Evolutionary conservation across 2,888 invertebrate species (phyloP), one percentile per base, ranked within the genome.

Genomic region (Diogma glabrata): DNA sequence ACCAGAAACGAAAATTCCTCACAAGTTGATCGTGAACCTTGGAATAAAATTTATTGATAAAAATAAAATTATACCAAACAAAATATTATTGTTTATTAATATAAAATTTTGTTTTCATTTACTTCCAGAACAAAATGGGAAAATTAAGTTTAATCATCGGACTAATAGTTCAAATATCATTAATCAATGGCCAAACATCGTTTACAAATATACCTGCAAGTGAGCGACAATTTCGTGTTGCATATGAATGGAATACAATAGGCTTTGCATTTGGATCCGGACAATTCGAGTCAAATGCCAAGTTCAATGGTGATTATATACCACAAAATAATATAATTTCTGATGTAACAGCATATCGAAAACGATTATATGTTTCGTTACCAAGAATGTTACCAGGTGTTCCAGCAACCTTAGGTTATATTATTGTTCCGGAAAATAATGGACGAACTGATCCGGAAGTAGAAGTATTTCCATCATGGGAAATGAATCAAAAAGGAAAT

Each of bases 381-480:
- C 85, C 85, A 40, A 72, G 85, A 59, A 80, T 81, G 79, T 74
- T 77, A 60, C 72, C 72, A 53, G 85, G 85, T 9, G 82, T 84
- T 4, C 84, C 85, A 28, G 81, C 79, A 33, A 84, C 85, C 3
- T 67, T 86, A 24, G 79, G 76, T 1, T 74, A 77, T 53, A 74
- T 78, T 22, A 73, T 79, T 20, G 52, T 59, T 9, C 59, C 59
- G 12, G 63, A 63, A 38, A 67, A 69, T 56, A 70, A 67, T 58
- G 72, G 71, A 57, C 61, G 65, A 19, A 75, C 77, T n/a, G 70
- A 76, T 50, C 80, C 79, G 16, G 69, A 72, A 38, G 65, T 86
- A 45, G 74, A 74, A 50, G 82, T 86, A 3, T 87, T 79, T 64
- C 86, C 86, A 53, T 79, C 74, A 55, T 86, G 85, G 85, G 74